Evolutionary conservation across 2,113 vertebrate species (phyloP).

Genomic region (Pelvicachromis taeniatus): DNA sequence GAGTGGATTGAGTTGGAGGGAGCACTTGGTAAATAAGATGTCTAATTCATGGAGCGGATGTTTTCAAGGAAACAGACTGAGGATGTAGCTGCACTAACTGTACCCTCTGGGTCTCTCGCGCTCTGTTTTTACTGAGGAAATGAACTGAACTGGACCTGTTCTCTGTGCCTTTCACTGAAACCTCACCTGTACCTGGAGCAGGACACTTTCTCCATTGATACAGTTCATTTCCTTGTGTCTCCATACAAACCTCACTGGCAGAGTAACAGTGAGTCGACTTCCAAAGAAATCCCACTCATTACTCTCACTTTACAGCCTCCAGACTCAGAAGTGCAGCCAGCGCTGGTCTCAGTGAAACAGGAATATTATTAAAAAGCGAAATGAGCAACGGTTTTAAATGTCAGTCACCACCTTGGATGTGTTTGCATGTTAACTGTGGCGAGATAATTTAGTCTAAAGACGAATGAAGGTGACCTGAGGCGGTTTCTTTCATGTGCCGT

Average conservation of each 20-base stretch:
- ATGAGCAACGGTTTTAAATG: background rate
- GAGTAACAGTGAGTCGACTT: background rate
- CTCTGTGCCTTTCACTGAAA: slow-evolving; percentile 39
- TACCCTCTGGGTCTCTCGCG: slow-evolving; percentile 25
- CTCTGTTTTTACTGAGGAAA: slow-evolving; percentile 46
- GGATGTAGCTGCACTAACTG: slow-evolving; percentile 62
- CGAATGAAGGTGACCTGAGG: background rate
- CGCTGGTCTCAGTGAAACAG: background rate
- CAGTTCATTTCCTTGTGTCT: slow-evolving; percentile 30
- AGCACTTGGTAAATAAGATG: slow-evolving; percentile 67
- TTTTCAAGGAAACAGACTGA: slow-evolving; percentile 78
- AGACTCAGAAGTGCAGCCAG: background rate
- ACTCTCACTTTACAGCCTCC: background rate
- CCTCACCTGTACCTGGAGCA: slow-evolving; percentile 51
- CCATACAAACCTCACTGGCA: slow-evolving; percentile 23
- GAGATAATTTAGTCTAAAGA: background rate
- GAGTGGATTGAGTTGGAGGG: slow-evolving; percentile 4
- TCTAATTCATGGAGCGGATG: slow-evolving; percentile 79
- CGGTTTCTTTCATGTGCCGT: background rate
- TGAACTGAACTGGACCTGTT: slow-evolving; percentile 50
- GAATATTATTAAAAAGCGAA: slow-evolving; percentile 4
- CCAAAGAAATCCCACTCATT: slow-evolving; percentile 29
- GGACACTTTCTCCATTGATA: slow-evolving; percentile 59
- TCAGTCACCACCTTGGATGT: background rate
- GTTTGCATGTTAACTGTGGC: background rate